A percentile compares a stretch with the other conserved stretches of the same genome.
Evolutionary conservation across 2,797 vertebrate species (phyloP).

Genomic region (Psittacula echo): DNA sequence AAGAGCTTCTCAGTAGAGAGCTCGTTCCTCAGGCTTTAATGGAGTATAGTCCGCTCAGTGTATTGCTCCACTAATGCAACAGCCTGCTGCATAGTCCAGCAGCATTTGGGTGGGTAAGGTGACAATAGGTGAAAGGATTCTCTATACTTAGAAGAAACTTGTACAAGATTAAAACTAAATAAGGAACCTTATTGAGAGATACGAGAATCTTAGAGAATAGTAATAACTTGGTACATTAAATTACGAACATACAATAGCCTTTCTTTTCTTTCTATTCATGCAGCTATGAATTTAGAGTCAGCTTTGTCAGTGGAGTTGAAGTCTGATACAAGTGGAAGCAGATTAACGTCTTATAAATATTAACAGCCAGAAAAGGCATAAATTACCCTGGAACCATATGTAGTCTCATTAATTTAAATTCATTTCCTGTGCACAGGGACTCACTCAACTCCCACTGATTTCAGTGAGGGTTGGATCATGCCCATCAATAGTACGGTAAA

Average conservation of each 20-base stretch:
- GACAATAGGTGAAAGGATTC: neutral
- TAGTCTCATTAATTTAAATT: slow-evolving; percentile 59
- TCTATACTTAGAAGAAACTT: neutral
- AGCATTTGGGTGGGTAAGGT: neutral
- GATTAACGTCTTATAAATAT: slow-evolving; percentile 56
- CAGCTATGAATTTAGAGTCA: neutral
- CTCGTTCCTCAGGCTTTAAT: neutral
- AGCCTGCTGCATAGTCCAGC: neutral
- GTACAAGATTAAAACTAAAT: neutral
- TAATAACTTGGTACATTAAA: neutral
- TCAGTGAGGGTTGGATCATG: slow-evolving; percentile 25
- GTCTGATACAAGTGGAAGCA: slow-evolving; percentile 24
- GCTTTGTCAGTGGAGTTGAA: neutral
- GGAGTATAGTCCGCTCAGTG: neutral
- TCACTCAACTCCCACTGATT: slow-evolving; percentile 47
- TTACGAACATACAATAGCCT: neutral
- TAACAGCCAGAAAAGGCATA: slow-evolving; percentile 41
- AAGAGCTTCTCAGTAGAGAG: neutral
- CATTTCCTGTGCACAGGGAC: slow-evolving; percentile 51
- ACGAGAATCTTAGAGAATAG: neutral
- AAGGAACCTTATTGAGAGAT: neutral
- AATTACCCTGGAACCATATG: slow-evolving; percentile 48
- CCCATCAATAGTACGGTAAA: neutral
- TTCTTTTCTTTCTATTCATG: neutral
- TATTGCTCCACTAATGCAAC: neutral